Evolutionary conservation across 2,113 vertebrate species (phyloP).

Genomic region (Microtus pennsylvanicus): DNA sequence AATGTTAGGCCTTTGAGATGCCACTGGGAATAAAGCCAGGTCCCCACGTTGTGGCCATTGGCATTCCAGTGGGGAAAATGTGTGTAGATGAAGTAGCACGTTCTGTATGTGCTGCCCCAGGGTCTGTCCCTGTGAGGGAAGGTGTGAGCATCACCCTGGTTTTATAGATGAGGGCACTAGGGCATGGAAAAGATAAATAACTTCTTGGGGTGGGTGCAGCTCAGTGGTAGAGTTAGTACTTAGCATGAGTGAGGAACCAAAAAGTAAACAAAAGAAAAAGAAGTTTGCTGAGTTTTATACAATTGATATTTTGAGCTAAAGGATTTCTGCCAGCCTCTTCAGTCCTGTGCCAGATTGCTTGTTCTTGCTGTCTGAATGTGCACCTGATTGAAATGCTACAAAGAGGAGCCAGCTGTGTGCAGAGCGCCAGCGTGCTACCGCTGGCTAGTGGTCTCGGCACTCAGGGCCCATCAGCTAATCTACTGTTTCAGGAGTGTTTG

Average conservation of each 20-base stretch:
- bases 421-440: not conserved
- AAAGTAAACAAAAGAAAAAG: not conserved
- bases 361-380: not conserved
- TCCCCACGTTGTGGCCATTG: not conserved
- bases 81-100: not conserved
- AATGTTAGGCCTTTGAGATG: slow-evolving; percentile 11
- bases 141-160: not conserved
- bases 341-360: not conserved
- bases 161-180: slow-evolving; percentile 34
- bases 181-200: slow-evolving; percentile 30
- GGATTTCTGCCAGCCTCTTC: not conserved
- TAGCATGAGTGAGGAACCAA: not conserved
- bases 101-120: not conserved
- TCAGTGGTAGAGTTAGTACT: not conserved
- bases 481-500: not conserved
- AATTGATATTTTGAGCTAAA: not conserved
- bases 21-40: not conserved
- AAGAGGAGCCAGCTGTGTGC: not conserved
- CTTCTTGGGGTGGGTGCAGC: not conserved
- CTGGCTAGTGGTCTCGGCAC: not conserved
- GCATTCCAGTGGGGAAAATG: not conserved
- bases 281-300: not conserved
- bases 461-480: not conserved
- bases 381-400: not conserved
- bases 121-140: not conserved